These are phyloP conservation scores for Melanotaenia boesemani DNA, from an alignment of 2,797 vertebrate species.

Conservation along the genomic window DNA sequence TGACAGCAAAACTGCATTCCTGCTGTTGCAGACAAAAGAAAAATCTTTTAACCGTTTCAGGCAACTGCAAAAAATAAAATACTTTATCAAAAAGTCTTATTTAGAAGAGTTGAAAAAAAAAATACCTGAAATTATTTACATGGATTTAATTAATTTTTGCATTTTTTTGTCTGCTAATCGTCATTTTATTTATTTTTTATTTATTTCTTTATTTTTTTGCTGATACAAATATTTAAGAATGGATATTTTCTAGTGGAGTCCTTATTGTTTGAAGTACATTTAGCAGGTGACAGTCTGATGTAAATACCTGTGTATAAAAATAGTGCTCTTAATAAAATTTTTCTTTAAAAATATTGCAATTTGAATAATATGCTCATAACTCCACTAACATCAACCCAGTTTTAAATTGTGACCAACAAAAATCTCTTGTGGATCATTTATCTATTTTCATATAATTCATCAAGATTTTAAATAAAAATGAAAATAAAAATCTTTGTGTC, in stretches of 20 bases:
- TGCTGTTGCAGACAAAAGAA: neutral
- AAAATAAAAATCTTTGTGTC: no score
- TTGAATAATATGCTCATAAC: neutral
- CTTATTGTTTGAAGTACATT: neutral
- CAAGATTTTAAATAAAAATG: no score
- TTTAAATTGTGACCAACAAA: neutral
- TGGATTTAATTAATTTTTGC: no score
- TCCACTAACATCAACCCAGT: neutral
- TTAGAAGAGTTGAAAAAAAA: neutral
- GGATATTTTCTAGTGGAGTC: neutral
- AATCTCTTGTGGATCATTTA: neutral
- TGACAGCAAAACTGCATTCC: constrained; percentile 2
- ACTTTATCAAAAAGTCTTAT: neutral
- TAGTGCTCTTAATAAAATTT: neutral
- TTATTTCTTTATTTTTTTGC: neutral
- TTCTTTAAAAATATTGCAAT: neutral
- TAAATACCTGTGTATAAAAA: neutral
- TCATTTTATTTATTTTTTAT: no score
- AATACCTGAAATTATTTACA: neutral
- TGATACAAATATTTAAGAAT: neutral
- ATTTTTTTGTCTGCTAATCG: no score
- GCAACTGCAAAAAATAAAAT: no score
- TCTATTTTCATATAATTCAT: neutral
- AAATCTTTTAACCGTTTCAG: no score
- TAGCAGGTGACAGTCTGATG: neutral